phyloP scores from a whole-genome alignment of 2,888 invertebrate species.

The Trachelus troglodyta region DNA sequence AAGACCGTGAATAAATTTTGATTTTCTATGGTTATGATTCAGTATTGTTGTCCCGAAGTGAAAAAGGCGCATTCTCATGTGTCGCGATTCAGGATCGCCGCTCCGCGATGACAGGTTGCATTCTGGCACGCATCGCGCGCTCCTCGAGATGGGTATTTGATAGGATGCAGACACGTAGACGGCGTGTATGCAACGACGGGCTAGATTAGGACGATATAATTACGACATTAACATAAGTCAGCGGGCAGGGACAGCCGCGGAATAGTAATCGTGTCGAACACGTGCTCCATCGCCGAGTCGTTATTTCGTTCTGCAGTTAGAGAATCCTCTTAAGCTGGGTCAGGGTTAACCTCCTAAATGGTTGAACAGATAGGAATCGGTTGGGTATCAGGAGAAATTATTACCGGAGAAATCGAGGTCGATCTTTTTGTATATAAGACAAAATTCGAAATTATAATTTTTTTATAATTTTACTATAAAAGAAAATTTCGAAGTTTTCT shows the following conservation, averaged over 20 bases:
- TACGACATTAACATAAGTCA: conserved; percentile 66
- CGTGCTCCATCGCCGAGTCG: conserved; percentile 37
- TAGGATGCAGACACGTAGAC: conserved; percentile 60
- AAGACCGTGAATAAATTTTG: not conserved
- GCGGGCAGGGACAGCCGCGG: conserved; percentile 55
- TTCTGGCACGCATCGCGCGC: conserved; percentile 63
- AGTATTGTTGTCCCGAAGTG: not conserved
- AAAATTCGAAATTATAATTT: not conserved
- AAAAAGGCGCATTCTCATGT: not conserved
- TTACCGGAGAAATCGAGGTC: not conserved
- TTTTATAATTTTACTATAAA: not conserved
- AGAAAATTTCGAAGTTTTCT: not conserved
- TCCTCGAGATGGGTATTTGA: conserved; percentile 65
- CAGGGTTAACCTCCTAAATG: conserved; percentile 35
- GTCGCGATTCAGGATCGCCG: conserved; percentile 20
- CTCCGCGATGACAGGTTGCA: conserved; percentile 39
- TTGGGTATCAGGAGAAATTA: not conserved
- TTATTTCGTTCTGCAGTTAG: not conserved
- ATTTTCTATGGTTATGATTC: not conserved
- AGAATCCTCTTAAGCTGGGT: conserved; percentile 31
- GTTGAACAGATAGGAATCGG: not conserved
- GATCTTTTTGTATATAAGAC: not conserved
- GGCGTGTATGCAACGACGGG: conserved; percentile 50
- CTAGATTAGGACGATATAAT: conserved; percentile 67
- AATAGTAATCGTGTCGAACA: conserved; percentile 64